Evolutionary conservation across 2,888 invertebrate species (phyloP).

Genomic region (Geophilus truncorum): DNA sequence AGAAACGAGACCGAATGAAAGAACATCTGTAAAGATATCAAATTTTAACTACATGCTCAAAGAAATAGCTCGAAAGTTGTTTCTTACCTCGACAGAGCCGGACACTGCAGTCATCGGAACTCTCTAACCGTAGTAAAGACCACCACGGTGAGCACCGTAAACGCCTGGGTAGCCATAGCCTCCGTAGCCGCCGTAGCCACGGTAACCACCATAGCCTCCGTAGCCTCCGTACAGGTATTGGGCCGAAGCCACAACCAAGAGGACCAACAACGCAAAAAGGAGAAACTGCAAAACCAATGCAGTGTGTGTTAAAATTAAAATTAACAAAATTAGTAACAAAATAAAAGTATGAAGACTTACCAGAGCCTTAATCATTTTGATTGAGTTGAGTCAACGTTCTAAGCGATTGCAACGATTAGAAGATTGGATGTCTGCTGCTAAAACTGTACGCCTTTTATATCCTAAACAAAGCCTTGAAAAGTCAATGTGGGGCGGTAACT

Average conservation of each 20-base stretch:
- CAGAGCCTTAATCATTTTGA: conserved; percentile 1
- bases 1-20: conserved; percentile 17
- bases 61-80: not conserved
- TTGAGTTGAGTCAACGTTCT: not conserved
- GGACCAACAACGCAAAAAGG: not conserved
- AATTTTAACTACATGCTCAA: not conserved
- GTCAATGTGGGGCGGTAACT: conserved; percentile 21
- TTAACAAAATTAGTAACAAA: not conserved
- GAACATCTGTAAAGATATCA: not conserved
- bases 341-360: not conserved
- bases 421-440: not conserved
- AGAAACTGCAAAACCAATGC: not conserved
- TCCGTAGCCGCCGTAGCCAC: not conserved
- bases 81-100: conserved; percentile 13
- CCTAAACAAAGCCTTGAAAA: not conserved
- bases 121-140: not conserved
- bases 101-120: not conserved
- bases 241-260: conserved; percentile 25
- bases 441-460: not conserved
- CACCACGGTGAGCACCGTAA: not conserved
- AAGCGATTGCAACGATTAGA: conserved; percentile 17
- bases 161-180: not conserved
- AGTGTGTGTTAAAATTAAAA: not conserved
- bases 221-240: not conserved
- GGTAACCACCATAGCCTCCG: not conserved